Percentiles rank a stretch among this genome's conserved stretches.
Evolutionary conservation across 2,888 invertebrate species (phyloP).

Genomic region (Mesopsocus fuscifrons): DNA sequence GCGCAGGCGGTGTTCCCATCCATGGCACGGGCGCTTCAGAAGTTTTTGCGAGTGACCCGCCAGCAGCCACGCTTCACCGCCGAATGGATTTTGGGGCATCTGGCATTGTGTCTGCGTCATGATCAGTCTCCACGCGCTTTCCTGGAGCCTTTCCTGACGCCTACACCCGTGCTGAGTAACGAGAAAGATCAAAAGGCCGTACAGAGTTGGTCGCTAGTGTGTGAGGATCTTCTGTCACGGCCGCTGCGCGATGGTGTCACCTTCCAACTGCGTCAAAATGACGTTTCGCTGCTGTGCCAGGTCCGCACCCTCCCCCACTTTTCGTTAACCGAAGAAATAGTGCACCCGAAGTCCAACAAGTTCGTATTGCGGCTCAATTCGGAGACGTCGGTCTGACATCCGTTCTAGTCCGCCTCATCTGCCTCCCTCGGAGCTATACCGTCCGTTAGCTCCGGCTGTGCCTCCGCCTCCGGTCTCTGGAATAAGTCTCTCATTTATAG

Average conservation of each 20-base stretch:
- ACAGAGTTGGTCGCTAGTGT: slow-evolving; percentile 94
- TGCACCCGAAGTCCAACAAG: slow-evolving; percentile 89
- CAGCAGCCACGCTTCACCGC: slow-evolving; percentile 94
- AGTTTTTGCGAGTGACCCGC: slow-evolving; percentile 84
- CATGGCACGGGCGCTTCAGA: slow-evolving; percentile 87
- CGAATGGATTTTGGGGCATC: slow-evolving; percentile 75
- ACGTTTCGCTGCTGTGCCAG: slow-evolving; percentile 76
- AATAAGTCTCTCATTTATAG: no score
- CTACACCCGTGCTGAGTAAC: slow-evolving; percentile 54
- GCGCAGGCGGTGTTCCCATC: slow-evolving; percentile 96
- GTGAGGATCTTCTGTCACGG: slow-evolving; percentile 76
- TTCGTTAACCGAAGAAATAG: slow-evolving; percentile 86
- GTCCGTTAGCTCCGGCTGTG: no score
- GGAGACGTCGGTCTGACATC: slow-evolving; percentile 83
- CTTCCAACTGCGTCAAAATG: slow-evolving; percentile 85
- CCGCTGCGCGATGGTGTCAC: slow-evolving; percentile 64
- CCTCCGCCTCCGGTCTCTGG: no score
- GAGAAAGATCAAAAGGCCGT: slow-evolving; percentile 59
- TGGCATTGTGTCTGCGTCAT: slow-evolving; percentile 80
- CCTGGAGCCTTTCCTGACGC: slow-evolving; percentile 77
- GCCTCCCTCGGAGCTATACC: no score
- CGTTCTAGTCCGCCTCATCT: no score
- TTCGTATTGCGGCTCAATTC: slow-evolving; percentile 88
- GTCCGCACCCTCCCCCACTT: slow-evolving; percentile 81
- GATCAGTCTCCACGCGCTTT: slow-evolving; percentile 91